phyloP scores from a whole-genome alignment of 2,797 vertebrate genomes.

The Crax fasciolata region DNA sequence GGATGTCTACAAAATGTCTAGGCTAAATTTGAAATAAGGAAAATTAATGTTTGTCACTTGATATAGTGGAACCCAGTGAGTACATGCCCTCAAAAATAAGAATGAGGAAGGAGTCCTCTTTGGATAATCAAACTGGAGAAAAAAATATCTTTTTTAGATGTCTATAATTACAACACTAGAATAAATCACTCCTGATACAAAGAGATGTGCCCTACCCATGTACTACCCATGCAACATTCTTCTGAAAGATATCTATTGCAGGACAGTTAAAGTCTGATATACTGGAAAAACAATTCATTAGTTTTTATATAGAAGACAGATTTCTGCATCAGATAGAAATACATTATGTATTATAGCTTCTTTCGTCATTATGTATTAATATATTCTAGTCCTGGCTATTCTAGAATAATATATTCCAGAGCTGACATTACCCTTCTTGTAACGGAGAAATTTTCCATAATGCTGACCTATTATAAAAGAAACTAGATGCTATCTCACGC shows the following conservation, averaged over 20 bases:
- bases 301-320: not conserved
- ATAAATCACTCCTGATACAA: not conserved
- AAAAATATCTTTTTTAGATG: not conserved
- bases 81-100: not conserved
- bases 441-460: slow-evolving; percentile 20
- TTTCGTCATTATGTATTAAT: slow-evolving; percentile 28
- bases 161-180: not conserved
- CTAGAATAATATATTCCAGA: slow-evolving; percentile 47
- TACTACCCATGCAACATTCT: accelerated
- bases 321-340: not conserved
- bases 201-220: accelerated
- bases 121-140: not conserved
- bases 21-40: not conserved
- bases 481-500: slow-evolving; percentile 17
- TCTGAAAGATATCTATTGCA: not conserved
- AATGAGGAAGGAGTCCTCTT: not conserved
- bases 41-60: not conserved
- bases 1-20: not conserved
- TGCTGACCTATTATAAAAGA: slow-evolving; percentile 33
- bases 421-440: not conserved
- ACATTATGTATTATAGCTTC: slow-evolving; percentile 15
- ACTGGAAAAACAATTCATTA: not conserved
- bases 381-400: slow-evolving; percentile 12
- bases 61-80: not conserved
- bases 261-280: not conserved